Evolutionary conservation across 1,140 invertebrate genomes (phyloP), one percentile per base, ranked within the genome.

Genomic region (Rhopalosiphum maidis): DNA sequence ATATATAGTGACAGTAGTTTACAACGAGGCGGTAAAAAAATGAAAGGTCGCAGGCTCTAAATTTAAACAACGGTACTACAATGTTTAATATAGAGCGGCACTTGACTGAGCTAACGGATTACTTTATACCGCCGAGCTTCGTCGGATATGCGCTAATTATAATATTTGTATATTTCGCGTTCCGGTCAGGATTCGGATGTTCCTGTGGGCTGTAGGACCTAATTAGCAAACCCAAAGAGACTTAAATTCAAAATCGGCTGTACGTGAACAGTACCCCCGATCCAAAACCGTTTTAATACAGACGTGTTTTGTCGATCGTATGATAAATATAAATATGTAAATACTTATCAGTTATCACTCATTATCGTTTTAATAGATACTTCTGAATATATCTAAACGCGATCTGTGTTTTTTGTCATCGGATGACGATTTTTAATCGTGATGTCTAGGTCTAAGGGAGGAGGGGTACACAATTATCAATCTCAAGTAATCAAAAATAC

Each of bases 21-120:
- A 89, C 87, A 87, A 87, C 60, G 30, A 18, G n/a, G 22, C 87
- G 23, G 48, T n/a, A 37, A 43, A 90, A 90, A 30, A 90, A 55
- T 83, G 83, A 92, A 91, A 91, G 43, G 90, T 48, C 35, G 60
- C 60, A 46, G 68, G 43, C 60, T 92, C 90, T 92, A 92, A 92
- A 92, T 92, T 92, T 92, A 92, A 92, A 83, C 90, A 92, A 92
- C 90, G 46, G 60, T 92, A 92, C 43, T 51, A 82, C 51, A 83
- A n/a, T 30, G 60, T 18, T 77, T 77, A 77, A 77, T 77, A 92
- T 92, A 92, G 90, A 92, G 90, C n/a, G 60, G 68, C 21, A 92
- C 68, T 77, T 92, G 43, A 90, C 89, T n/a, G 11, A 86, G 43
- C 85, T 90, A 90, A 90, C 89, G 55, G 89, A 90, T 90, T 90